Base-by-base conservation (phyloP, 2,888 invertebrate genomes). In the Cheilosia soror region DNA sequence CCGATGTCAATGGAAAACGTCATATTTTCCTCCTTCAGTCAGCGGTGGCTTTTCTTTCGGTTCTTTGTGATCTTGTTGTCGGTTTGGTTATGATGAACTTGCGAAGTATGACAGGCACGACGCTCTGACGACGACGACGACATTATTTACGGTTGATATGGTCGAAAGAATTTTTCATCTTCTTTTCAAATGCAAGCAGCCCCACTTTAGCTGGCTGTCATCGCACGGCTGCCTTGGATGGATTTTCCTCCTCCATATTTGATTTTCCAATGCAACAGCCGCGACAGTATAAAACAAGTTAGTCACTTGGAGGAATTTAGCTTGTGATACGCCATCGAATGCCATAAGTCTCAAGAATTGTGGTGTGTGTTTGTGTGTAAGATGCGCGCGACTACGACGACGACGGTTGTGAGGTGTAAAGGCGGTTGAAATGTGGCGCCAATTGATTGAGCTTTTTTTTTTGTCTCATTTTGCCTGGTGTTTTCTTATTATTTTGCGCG, bases 61-160 rank as follows among this genome's bases (percentile, higher is more conserved):
- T 82, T 76, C 44, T 60, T 58, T 60, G 58, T 76, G 65, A 77
- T 77, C 60, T 71, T 77, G 47, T 47, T 78, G 68, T 66, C 49
- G 58, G 71, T 58, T 72, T 53, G 49, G 63, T 65, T 84, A 66
- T 79, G 84, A 83, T 69, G 83, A 63, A 73, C 51, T 62, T 65
- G 75, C 75, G 42, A 73, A 75, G 44, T 66, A 75, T 78, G 83
- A 83, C 75, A 80, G 60, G 65, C 72, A 57, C 65, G 53, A 72
- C 33, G 79, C 75, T 78, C 27, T 27, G 40, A 73, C 77, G 44
- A 66, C 65, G 6, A 29, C 60, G n/a, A 68, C 60, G 79, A 82
- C 87, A 88, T 88, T 88, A 88, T 88, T 88, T 87, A 88, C 88
- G 87, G 86, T 84, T 84, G 87, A 87, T 88, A 83, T 75, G 85